These are phyloP conservation scores for Hypotaenidia okinawae DNA, from an alignment of 2,797 vertebrate species.

Conservation along the genomic window DNA sequence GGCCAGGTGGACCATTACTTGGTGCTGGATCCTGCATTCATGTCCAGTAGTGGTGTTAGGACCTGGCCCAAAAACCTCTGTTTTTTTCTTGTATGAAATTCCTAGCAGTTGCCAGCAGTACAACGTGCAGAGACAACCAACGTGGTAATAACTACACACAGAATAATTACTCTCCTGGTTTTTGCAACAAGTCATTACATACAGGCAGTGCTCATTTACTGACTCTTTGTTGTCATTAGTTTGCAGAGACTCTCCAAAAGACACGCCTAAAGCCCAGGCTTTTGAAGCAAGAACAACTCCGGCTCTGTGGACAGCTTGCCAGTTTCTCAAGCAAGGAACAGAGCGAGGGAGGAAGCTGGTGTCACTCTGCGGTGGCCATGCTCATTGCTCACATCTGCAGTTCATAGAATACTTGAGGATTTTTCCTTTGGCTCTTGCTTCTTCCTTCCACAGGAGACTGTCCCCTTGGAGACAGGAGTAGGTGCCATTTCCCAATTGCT, in stretches of 20 bases:
- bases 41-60: neutral
- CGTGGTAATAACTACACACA: neutral
- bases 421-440: neutral
- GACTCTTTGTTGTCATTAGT: neutral
- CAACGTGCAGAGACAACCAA: neutral
- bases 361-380: neutral
- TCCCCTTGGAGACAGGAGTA: neutral
- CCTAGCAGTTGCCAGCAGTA: neutral
- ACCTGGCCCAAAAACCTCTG: neutral
- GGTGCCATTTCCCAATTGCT: neutral
- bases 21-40: neutral
- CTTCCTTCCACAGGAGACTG: neutral
- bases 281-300: neutral
- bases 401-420: neutral
- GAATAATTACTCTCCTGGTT: neutral
- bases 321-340: fast-evolving
- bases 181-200: neutral
- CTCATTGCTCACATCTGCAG: neutral
- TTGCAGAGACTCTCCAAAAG: neutral
- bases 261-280: neutral
- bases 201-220: neutral
- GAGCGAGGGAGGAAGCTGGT: neutral
- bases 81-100: neutral
- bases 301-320: neutral
- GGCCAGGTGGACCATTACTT: neutral